These are phyloP conservation scores for Aquatica leii DNA, from an alignment of 2,888 invertebrate species.

Conservation along the genomic window DNA sequence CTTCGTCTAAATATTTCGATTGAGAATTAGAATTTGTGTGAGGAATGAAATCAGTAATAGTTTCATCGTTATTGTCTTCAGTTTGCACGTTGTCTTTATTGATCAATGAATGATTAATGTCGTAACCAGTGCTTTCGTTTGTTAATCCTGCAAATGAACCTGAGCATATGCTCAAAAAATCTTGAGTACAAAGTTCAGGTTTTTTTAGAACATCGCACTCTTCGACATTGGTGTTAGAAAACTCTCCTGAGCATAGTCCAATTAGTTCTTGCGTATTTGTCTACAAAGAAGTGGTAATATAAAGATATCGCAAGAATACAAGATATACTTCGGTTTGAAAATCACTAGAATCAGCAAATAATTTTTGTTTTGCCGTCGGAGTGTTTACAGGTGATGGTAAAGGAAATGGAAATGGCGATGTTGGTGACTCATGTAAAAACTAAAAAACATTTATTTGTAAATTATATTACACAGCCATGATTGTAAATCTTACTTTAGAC, in stretches of 20 bases:
- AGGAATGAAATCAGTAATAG: not conserved
- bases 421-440: constrained; percentile 47
- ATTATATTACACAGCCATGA: too few species aligned
- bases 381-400: constrained; percentile 49
- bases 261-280: constrained; percentile 61
- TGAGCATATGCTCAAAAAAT: constrained; percentile 55
- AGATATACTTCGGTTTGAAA: constrained; percentile 53
- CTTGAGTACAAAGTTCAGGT: constrained; percentile 47
- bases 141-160: constrained; percentile 50
- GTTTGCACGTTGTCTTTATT: not conserved
- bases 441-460: constrained; percentile 35
- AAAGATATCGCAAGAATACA: not conserved
- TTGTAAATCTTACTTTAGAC: constrained; percentile 52
- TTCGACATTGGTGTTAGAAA: constrained; percentile 39
- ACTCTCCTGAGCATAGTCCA: constrained; percentile 64
- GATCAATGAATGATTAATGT: too few species aligned
- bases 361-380: constrained; percentile 51
- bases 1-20: constrained; percentile 48
- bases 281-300: constrained; percentile 8
- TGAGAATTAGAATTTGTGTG: constrained; percentile 26
- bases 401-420: constrained; percentile 46
- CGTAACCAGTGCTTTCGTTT: not conserved
- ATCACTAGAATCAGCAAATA: constrained; percentile 56
- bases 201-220: not conserved
- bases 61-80: not conserved